phyloP scores from a whole-genome alignment of 2,888 invertebrate genomes.

The Nomada fucata region DNA sequence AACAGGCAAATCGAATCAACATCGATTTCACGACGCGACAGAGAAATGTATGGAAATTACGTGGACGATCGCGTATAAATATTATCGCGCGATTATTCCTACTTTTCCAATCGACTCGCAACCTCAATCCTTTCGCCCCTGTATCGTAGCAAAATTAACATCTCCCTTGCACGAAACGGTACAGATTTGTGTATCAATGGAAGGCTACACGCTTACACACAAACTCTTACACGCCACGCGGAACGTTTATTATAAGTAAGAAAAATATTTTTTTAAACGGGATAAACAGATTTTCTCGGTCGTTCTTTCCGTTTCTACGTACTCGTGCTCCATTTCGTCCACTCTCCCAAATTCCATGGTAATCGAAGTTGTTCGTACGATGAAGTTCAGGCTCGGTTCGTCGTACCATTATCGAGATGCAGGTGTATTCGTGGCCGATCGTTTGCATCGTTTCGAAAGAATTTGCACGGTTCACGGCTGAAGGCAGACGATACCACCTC shows the following conservation, averaged over 20 bases:
- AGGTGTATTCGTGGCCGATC: slow-evolving; percentile 11
- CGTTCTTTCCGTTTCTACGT: neutral
- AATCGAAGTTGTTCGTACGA: neutral
- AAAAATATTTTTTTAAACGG: too few species aligned
- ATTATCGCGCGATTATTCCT: neutral
- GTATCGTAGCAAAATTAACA: too few species aligned
- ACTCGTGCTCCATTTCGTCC: neutral
- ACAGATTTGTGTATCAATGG: too few species aligned
- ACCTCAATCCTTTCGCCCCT: neutral
- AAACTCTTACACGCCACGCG: too few species aligned
- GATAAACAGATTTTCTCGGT: neutral
- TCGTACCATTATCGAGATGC: slow-evolving; percentile 21
- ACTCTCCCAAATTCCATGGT: neutral
- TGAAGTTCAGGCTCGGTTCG: neutral
- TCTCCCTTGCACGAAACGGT: too few species aligned
- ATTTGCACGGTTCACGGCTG: slow-evolving; percentile 20
- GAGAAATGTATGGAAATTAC: too few species aligned
- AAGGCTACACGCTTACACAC: too few species aligned
- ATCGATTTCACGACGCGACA: neutral
- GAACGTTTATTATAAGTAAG: too few species aligned
- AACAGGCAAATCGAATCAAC: neutral
- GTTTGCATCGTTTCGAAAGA: slow-evolving; percentile 13
- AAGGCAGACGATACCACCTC: slow-evolving; percentile 26
- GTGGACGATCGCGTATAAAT: too few species aligned
- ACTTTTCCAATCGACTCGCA: neutral